Percentiles rank a stretch among this genome's conserved stretches.
phyloP scores from a whole-genome alignment of 2,113 vertebrate genomes.

The Bolborhynchus lineola region DNA sequence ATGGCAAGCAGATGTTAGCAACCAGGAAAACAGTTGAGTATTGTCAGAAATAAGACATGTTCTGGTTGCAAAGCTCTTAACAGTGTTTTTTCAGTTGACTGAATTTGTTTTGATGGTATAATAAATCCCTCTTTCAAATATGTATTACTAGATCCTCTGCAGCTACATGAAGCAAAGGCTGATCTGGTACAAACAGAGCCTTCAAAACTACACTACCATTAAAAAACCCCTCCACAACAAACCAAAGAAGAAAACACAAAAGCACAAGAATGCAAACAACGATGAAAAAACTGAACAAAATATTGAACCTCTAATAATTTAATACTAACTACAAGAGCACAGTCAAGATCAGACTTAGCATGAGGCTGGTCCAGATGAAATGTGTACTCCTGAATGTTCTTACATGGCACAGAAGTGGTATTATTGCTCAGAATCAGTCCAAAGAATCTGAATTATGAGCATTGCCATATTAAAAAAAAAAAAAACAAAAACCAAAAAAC shows the following conservation, averaged over 20 bases:
- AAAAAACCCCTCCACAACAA: not conserved
- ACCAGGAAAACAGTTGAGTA: not conserved
- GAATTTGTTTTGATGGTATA: not conserved
- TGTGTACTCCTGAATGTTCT: not conserved
- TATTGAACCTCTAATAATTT: not conserved
- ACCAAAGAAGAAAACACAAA: not conserved
- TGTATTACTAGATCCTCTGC: not conserved
- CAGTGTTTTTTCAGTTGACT: not conserved
- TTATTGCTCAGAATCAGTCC: not conserved
- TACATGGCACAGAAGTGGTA: not conserved
- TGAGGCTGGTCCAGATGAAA: not conserved
- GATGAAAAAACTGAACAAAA: not conserved
- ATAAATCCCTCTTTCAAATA: not conserved
- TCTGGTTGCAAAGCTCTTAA: not conserved
- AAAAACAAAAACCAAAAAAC: no score
- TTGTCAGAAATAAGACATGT: not conserved
- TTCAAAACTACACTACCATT: not conserved
- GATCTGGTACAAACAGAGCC: not conserved
- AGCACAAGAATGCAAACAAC: not conserved
- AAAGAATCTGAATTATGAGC: not conserved
- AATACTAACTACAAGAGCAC: not conserved
- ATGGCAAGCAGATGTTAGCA: not conserved
- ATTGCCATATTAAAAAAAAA: not conserved
- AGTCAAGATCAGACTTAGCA: not conserved
- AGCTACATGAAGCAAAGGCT: not conserved